Base-by-base conservation (phyloP, 2,113 vertebrate species). In the Ctenodactylus gundi region DNA sequence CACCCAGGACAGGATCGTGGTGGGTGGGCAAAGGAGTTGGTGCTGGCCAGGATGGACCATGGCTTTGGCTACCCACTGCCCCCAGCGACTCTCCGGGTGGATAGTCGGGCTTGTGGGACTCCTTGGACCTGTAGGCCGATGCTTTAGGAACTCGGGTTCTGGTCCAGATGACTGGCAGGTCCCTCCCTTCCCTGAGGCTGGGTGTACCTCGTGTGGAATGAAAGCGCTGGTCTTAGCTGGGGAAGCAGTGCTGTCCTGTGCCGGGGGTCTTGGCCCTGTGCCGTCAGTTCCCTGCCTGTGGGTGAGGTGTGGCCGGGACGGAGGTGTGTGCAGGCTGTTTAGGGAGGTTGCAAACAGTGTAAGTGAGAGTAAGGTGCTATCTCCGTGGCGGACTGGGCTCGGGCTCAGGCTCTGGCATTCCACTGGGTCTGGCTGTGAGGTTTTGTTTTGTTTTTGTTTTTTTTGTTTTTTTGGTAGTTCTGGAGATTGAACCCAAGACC, bases 381-480 rank as follows among this genome's bases (percentile, higher is more conserved):
- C n/a, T 41, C 62, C 21, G 7, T 2, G 6, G 46, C 53, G 7
- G 53, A 62, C 39, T 51, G 39, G 41, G 44, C n/a, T 55, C n/a
- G n/a, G 58, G 36, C 8, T 44, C 29, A 49, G 36, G 67, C 39
- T 29, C 36, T 10, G 67, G 49, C 23, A 46, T 91, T 62, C 85
- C 31, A 2, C 68, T 67, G 64, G 90, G 86, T 85, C 57, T 49
- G 89, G 51, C 83, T 95, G 91, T 70, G 70, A 84, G n/a, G n/a
- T n/a, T n/a, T n/a, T n/a, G n/a, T n/a, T n/a, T n/a, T n/a, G n/a
- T n/a, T n/a, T n/a, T n/a, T n/a, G n/a, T n/a, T n/a, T n/a, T n/a
- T n/a, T n/a, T n/a, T n/a, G n/a, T n/a, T n/a, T n/a, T n/a, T n/a
- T n/a, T n/a, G n/a, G n/a, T n/a, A n/a, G n/a, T n/a, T n/a, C n/a